Evolutionary conservation across 2,888 invertebrate species (phyloP), one percentile per base, ranked within the genome.

Genomic region (Coleophora flavipennella): DNA sequence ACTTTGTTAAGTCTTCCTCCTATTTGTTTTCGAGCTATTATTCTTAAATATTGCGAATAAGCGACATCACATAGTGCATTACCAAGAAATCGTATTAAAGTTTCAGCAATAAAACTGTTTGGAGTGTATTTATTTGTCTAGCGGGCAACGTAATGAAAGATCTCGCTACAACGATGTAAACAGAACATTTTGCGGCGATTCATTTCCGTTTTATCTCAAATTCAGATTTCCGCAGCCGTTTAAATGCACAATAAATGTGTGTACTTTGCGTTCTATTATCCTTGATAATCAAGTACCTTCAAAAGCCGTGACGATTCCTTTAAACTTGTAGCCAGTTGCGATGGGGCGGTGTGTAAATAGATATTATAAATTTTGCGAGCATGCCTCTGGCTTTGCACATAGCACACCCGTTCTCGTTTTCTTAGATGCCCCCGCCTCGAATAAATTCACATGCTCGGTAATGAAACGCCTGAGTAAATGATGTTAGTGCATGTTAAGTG

Each of bases 401-500:
- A 4, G 20, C 20, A 43, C 53, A 49, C 53, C 61, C 56, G 66
- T 67, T 64, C 59, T 57, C 65, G 73, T 74, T 68, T 67, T 67
- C 67, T 67, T 54, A 63, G 66, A 75, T 71, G 69, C 69, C 73
- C 65, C 59, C 49, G 44, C 48, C 54, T 64, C 59, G 56, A 60
- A 68, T 73, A 69, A 70, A 75, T 72, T 57, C 55, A 52, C 51
- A 39, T 46, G 42, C 40, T 44, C 43, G 49, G 63, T 68, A 75
- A 76, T 76, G 66, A 68, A 72, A 72, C 66, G 57, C 62, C 62
- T 63, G 51, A 46, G 46, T 57, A 51, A 60, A 59, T 53, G 41
- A 49, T 45, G 49, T 59, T 54, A 56, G 43, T 48, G 42, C 48
- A 46, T 49, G 45, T 50, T 58, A 52, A 52, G 26, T 12, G 13